Evolutionary conservation across 2,113 vertebrate genomes (phyloP), one percentile per base, ranked within the genome.

Genomic region (Xiphophorus hellerii): DNA sequence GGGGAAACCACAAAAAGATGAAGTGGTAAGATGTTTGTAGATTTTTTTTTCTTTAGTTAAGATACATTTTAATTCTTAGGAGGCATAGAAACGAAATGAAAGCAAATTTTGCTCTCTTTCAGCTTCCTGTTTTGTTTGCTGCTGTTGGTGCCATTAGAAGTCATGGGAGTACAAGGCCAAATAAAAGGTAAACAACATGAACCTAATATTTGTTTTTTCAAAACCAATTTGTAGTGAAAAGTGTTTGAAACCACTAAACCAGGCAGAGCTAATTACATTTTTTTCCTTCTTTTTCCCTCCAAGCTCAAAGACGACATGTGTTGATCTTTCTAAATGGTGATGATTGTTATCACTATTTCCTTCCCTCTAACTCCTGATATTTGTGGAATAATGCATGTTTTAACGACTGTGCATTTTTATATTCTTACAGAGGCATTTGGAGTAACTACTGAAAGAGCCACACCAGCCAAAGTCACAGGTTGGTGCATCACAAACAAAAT

Each of bases 131-230:
- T 31, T 72, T 74, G 73, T 78, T 54, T 88, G 66, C 66, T 85
- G 5, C 44, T 92, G 39, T 35, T 92, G 39, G 62, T 93, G 60
- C 66, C 66, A 0, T 78, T 92, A 72, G 62, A 82, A 48, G 81
- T 77, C 29, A 64, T 75, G 35, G 90, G 80, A 28, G 62, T 51
- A 66, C 82, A 91, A 66, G 83, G 84, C 39, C 74, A 88, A 64
- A 48, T 90, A 35, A 90, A 76, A 92, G 93, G 94, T 94, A 86
- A 89, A 67, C 12, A n/a, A n/a, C 51, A 58, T 17, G 44, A 20
- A 48, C 44, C 17, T 48, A 48, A 48, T 20, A 5, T 48, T 48
- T 48, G 3, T 25, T 27, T 4, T 29, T 35, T 35, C 4, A 66
- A 39, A 35, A 39, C 35, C 17, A 27, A 17, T 13, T 27, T 27